Conservation (phyloP, 1,140 invertebrate genomes). For the Hirudo medicinalis region DNA sequence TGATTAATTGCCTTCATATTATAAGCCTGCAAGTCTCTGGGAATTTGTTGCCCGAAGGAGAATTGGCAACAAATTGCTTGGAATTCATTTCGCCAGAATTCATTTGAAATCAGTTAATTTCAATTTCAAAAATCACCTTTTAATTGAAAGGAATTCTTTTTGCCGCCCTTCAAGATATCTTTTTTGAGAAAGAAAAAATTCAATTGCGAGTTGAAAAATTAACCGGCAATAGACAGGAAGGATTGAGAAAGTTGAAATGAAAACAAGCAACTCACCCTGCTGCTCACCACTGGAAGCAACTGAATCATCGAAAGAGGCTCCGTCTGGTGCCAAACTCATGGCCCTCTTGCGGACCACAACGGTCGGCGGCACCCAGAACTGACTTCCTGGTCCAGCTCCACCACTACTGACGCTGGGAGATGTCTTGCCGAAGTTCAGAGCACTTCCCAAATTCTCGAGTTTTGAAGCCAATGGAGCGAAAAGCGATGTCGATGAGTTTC, state of each 20-base stretch:
- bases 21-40: too few relatives aligned
- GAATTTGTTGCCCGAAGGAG: too few relatives aligned
- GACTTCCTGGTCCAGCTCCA: slow-evolving; percentile 4
- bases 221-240: background rate
- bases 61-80: too few relatives aligned
- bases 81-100: too few relatives aligned
- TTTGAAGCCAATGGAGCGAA: slow-evolving; percentile 8
- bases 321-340: slow-evolving; percentile 20
- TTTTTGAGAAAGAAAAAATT: background rate
- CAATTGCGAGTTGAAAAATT: background rate
- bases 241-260: background rate
- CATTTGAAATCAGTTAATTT: too few relatives aligned
- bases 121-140: too few relatives aligned
- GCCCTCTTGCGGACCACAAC: slow-evolving; percentile 24
- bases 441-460: background rate
- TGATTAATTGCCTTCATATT: too few relatives aligned
- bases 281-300: background rate
- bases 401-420: background rate
- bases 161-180: too few relatives aligned
- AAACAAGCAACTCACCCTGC: background rate
- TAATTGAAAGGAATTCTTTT: too few relatives aligned
- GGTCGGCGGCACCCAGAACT: slow-evolving; percentile 27
- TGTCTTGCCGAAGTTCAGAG: background rate
- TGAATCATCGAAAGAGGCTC: background rate
- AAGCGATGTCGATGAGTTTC: background rate